Percentiles rank a stretch among this genome's conserved stretches.
phyloP scores from a whole-genome alignment of 2,888 invertebrate genomes.

The Cantharis nigra region DNA sequence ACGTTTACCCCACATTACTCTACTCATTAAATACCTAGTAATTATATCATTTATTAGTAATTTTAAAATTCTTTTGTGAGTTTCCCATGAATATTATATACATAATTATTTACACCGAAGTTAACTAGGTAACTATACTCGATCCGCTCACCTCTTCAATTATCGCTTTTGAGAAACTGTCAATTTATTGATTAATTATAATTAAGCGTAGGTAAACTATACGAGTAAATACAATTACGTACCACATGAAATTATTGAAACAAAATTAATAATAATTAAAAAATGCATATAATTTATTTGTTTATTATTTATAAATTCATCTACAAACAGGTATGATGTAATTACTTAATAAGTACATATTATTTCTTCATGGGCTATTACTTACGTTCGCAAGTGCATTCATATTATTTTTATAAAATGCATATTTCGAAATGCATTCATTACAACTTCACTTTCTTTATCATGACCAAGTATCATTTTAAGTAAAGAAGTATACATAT shows the following conservation, averaged over 20 bases:
- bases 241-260: background rate
- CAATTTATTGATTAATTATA: background rate
- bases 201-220: background rate
- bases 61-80: no score
- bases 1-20: no score
- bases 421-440: background rate
- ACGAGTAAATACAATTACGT: background rate
- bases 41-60: no score
- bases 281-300: background rate
- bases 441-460: background rate
- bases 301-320: background rate
- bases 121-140: no score
- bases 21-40: no score
- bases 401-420: background rate
- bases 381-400: background rate
- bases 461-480: background rate
- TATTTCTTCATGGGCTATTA: background rate
- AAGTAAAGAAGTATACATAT: background rate
- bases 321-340: background rate
- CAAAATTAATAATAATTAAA: background rate
- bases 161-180: background rate
- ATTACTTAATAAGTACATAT: background rate
- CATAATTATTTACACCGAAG: no score
- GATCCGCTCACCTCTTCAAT: background rate
- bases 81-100: no score